Conservation (phyloP, 2,113 vertebrate species). For the Dermatemys mawii region DNA sequence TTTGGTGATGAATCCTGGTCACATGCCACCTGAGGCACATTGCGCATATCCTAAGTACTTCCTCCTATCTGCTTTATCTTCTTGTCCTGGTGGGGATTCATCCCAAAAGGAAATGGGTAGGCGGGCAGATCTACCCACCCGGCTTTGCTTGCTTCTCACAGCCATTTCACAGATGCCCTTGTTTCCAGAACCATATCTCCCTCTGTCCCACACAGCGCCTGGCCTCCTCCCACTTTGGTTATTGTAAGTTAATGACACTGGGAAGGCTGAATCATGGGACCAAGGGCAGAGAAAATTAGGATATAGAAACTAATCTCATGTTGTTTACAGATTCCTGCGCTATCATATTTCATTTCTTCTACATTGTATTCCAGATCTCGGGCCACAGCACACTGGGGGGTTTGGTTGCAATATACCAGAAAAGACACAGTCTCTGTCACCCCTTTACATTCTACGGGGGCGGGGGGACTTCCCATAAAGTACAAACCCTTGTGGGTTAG, state of each 20-base stretch:
- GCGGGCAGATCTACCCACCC: background rate
- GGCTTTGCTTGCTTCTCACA: background rate
- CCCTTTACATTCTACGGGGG: background rate
- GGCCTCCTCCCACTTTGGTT: background rate
- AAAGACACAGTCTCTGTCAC: background rate
- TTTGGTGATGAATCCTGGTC: too few species aligned
- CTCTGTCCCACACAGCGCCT: background rate
- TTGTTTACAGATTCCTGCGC: background rate
- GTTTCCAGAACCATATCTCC: background rate
- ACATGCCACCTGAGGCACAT: too few species aligned
- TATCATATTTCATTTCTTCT: background rate
- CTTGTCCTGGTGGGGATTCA: background rate
- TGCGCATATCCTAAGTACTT: background rate
- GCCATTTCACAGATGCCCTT: background rate
- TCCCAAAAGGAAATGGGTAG: background rate
- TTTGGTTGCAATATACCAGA: background rate
- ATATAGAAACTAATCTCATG: background rate
- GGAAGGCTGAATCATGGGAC: background rate
- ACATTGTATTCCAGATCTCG: background rate
- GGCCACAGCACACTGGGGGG: background rate
- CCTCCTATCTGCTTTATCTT: too few species aligned
- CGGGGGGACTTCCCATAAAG: background rate
- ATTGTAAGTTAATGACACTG: background rate
- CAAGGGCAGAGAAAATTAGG: background rate
- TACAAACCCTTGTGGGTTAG: background rate